Evolutionary conservation across 2,888 invertebrate genomes (phyloP), one percentile per base, ranked within the genome.

Genomic region (Dolomedes plantarius): DNA sequence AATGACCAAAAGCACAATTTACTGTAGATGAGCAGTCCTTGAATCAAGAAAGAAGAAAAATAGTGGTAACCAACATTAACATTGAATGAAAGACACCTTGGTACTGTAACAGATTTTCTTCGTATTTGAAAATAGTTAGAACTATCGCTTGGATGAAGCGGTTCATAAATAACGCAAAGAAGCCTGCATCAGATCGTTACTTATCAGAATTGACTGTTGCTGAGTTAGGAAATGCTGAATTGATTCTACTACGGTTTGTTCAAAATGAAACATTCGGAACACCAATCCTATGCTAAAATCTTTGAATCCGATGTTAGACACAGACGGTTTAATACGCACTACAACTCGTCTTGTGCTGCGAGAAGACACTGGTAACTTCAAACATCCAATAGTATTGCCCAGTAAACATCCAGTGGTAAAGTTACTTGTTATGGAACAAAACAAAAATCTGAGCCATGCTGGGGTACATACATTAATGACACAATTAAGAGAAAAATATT

Each of bases 311-410:
- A 46, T 46, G 16, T 46, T 46, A 46, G 79, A 79, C 50, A 41
- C 79, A 39, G 46, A 79, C 72, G 73, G 79, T 31, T 32, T 79
- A 13, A 65, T 73, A 56, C 19, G 72, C 29, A 23, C 72, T 50
- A 71, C 39, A 23, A 62, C 79, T 29, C 39, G 64, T 28, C 16
- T 65, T n/a, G 41, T 41, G 31, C 29, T 79, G 9, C 29, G 62
- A 46, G 68, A 72, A 27, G 72, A 79, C 62, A 31, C 67, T 23
- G 64, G 65, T 27, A 64, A 16, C 16, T 46, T 16, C 46, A 46
- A 46, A 46, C 46, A 16, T 16, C 46, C 46, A 7, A 46, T 46
- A 46, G 46, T 46, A 16, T 46, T 46, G 46, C 46, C 36, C 23
- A 64, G 13, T 2, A 64, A 64, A 27, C 64, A 64, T 27, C 64